Evolutionary conservation across 2,113 vertebrate genomes (phyloP).

Genomic region (Scomber scombrus): DNA sequence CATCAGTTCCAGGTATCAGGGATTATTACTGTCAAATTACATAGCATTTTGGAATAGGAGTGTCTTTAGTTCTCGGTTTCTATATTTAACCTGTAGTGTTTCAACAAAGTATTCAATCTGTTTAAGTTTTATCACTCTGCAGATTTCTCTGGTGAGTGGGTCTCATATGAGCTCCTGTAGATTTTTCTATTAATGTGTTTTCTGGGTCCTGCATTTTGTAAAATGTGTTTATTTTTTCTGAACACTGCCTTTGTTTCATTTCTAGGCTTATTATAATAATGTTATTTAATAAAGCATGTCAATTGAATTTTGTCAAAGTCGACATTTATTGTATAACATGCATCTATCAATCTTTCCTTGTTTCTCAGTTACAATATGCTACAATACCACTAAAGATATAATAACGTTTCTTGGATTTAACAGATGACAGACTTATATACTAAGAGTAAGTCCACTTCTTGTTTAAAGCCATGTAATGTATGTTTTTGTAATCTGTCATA

Average conservation of each 20-base stretch:
- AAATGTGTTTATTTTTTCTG: conserved; percentile 46
- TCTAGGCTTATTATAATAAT: conserved; percentile 17
- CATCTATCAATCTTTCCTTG: background rate
- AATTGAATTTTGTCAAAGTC: conserved; percentile 11
- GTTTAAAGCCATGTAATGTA: background rate
- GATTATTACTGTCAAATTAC: background rate
- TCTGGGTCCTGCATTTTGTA: conserved; percentile 30
- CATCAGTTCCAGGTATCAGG: background rate
- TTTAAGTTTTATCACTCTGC: background rate
- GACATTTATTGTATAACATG: background rate
- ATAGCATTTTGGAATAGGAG: background rate
- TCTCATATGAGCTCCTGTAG: conserved; percentile 24
- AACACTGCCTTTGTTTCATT: conserved; percentile 66
- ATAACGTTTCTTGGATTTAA: background rate
- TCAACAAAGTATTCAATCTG: background rate
- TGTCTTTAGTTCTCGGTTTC: conserved; percentile 3
- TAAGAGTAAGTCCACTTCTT: background rate
- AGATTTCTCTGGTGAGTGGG: background rate
- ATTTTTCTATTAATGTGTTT: conserved; percentile 41
- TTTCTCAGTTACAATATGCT: background rate
- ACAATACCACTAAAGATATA: background rate
- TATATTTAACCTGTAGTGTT: background rate
- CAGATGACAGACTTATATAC: background rate
- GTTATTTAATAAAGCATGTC: conserved; percentile 33
- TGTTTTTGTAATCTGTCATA: background rate